Evolutionary conservation across 2,888 invertebrate species (phyloP).

Genomic region (Cyclophora punctaria): DNA sequence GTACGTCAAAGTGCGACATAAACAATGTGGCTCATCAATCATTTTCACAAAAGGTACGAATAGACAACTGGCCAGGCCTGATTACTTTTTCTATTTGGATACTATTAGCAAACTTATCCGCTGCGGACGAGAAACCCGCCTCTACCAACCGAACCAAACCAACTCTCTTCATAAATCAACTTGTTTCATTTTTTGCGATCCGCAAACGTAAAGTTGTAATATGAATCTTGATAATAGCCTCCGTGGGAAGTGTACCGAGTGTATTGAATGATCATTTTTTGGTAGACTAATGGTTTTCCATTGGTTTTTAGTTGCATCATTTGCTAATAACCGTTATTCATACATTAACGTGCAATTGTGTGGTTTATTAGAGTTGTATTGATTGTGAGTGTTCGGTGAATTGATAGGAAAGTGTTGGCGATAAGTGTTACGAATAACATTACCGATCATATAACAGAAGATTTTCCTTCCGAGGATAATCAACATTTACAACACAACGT

Average conservation of each 20-base stretch:
- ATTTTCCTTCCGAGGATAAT: too few species aligned
- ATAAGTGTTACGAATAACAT: too few species aligned
- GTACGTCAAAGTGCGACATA: slow-evolving; percentile 64
- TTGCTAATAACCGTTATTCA: slow-evolving; percentile 19
- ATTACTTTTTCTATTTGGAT: slow-evolving; percentile 46
- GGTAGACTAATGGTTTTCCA: slow-evolving; percentile 49
- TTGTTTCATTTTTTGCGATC: slow-evolving; percentile 17
- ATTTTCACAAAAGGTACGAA: slow-evolving; percentile 58
- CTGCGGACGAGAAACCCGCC: slow-evolving; percentile 21
- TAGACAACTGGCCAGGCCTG: slow-evolving; percentile 52
- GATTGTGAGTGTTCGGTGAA: too few species aligned
- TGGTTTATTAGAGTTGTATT: too few species aligned
- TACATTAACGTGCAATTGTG: background rate
- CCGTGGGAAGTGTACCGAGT: slow-evolving; percentile 53
- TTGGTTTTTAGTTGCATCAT: slow-evolving; percentile 44
- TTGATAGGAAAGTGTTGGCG: too few species aligned
- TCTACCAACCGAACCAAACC: background rate
- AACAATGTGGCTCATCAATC: slow-evolving; percentile 63
- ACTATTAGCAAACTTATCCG: slow-evolving; percentile 27
- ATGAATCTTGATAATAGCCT: slow-evolving; percentile 40
- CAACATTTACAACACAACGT: too few species aligned
- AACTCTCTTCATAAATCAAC: slow-evolving; percentile 9
- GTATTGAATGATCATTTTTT: slow-evolving; percentile 54
- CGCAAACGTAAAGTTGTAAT: slow-evolving; percentile 31
- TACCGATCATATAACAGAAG: too few species aligned